Percentiles rank a stretch among this genome's conserved stretches.
Evolutionary conservation across 2,113 vertebrate species (phyloP).

Genomic region (Stictonetta naevosa): DNA sequence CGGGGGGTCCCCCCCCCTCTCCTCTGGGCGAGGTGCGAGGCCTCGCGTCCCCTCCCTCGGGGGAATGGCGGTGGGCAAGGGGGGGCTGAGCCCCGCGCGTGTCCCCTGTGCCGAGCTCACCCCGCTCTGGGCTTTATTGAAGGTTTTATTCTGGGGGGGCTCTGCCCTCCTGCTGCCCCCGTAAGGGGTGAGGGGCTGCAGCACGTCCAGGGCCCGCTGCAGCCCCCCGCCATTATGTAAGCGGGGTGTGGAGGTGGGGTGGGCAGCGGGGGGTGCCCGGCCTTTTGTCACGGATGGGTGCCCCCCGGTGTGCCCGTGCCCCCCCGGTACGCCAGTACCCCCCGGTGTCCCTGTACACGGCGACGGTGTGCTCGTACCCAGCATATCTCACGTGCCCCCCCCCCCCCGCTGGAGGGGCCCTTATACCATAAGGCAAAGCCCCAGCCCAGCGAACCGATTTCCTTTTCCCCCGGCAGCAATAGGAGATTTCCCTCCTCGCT

Average conservation of each 20-base stretch:
- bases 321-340: too few species aligned
- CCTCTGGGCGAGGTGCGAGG: background rate
- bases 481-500: slow-evolving; percentile 21
- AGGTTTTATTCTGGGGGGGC: background rate
- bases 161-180: background rate
- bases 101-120: background rate
- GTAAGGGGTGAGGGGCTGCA: background rate
- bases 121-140: background rate
- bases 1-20: background rate
- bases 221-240: slow-evolving; percentile 45
- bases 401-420: background rate
- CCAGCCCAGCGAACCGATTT: background rate
- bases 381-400: background rate
- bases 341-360: background rate
- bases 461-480: background rate
- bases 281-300: background rate
- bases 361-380: background rate
- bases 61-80: background rate
- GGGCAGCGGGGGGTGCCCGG: background rate
- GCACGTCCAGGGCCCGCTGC: slow-evolving; percentile 26
- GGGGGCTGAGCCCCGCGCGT: background rate
- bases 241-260: slow-evolving; percentile 31
- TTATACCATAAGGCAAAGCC: background rate
- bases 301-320: too few species aligned
- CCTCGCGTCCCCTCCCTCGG: background rate